Conservation (phyloP, 2,797 vertebrate species). For the Rhinichthys osculus region DNA sequence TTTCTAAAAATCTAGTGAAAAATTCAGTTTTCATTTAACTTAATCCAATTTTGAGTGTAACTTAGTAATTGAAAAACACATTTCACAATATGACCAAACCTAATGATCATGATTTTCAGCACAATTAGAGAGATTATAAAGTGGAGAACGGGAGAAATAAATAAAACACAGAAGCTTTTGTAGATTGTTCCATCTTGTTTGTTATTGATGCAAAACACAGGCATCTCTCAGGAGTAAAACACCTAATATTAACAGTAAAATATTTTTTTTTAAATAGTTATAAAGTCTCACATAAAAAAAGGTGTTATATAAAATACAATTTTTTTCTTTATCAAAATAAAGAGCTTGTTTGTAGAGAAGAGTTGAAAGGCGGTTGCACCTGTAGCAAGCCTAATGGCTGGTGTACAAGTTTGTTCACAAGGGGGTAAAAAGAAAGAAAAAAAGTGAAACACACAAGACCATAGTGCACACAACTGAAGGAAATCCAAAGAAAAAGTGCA, state of each 20-base stretch:
- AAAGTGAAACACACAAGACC: not conserved
- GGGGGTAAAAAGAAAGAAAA: rapidly evolving
- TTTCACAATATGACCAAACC: not conserved
- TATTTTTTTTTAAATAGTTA: not conserved
- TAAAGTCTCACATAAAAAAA: not conserved
- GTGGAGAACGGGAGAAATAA: not conserved
- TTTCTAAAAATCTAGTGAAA: too few species aligned
- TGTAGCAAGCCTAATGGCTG: conserved; percentile 18
- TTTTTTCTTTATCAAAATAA: not conserved
- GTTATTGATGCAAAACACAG: not conserved
- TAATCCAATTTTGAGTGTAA: not conserved
- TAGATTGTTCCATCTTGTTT: not conserved
- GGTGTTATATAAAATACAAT: not conserved
- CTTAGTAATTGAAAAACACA: not conserved
- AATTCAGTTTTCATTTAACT: too few species aligned
- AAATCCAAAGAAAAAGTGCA: conserved; percentile 27
- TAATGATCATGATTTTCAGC: not conserved
- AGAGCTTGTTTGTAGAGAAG: not conserved
- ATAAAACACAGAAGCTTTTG: not conserved
- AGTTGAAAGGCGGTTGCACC: not conserved
- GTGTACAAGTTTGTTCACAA: conserved; percentile 41
- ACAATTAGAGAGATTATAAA: not conserved
- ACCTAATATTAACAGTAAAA: not conserved
- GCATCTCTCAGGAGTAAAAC: not conserved
- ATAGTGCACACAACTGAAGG: conserved; percentile 10